Evolutionary conservation across 2,797 vertebrate species (phyloP).

Genomic region (Adelosebastes latens): DNA sequence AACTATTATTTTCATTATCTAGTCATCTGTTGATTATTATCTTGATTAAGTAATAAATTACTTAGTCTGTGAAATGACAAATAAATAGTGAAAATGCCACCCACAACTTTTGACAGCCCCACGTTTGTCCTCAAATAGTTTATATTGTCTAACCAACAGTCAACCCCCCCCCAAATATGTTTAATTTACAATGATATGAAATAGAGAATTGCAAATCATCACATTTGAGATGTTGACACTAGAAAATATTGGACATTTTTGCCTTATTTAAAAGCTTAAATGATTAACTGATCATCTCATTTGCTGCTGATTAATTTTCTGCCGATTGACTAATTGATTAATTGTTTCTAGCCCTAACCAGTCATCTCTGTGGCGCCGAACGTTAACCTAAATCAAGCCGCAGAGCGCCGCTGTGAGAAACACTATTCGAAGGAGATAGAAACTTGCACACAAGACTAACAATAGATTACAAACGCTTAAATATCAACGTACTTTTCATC

Average conservation of each 20-base stretch:
- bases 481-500: background rate
- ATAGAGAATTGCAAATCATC: background rate
- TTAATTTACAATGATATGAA: background rate
- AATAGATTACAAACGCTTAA: background rate
- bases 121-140: background rate
- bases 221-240: background rate
- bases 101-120: background rate
- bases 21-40: background rate
- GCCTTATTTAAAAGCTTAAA: background rate
- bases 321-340: background rate
- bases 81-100: background rate
- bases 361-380: background rate
- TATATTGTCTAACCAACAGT: background rate
- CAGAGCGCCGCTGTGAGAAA: background rate
- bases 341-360: background rate
- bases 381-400: background rate
- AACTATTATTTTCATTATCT: background rate
- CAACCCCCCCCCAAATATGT: too few relatives aligned
- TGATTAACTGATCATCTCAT: background rate
- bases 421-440: background rate
- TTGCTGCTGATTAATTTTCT: background rate
- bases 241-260: background rate
- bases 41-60: background rate
- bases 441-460: background rate
- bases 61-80: background rate